Conservation (phyloP, 1,140 invertebrate species). For the Agraylea sexmaculata region DNA sequence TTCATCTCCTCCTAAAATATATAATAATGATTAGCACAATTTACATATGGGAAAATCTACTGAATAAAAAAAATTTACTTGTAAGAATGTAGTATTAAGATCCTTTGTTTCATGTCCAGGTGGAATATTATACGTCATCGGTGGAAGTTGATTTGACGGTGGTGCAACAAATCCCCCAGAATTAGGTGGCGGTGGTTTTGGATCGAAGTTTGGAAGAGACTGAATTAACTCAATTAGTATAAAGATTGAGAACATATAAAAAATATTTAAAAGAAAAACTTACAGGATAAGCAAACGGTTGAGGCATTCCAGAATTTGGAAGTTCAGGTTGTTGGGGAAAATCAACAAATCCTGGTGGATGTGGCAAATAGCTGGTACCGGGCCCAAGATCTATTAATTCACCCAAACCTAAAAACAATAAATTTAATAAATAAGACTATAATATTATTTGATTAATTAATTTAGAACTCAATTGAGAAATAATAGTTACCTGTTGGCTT, state of each 20-base stretch:
- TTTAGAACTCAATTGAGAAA: background rate
- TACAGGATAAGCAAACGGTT: slow-evolving; percentile 48
- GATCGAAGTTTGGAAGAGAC: slow-evolving; percentile 6
- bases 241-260: slow-evolving; percentile 3
- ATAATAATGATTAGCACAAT: background rate
- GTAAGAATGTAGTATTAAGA: slow-evolving; percentile 47
- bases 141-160: slow-evolving; percentile 35
- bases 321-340: slow-evolving; percentile 56
- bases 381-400: slow-evolving; percentile 69
- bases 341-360: slow-evolving; percentile 69
- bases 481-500: slow-evolving; percentile 21
- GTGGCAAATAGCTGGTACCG: slow-evolving; percentile 48
- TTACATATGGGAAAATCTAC: background rate
- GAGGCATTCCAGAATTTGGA: slow-evolving; percentile 33
- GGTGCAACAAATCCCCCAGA: slow-evolving; percentile 42
- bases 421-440: slow-evolving; percentile 3
- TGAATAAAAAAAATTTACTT: slow-evolving; percentile 28
- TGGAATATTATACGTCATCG: slow-evolving; percentile 63
- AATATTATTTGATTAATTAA: background rate
- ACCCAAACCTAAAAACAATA: slow-evolving; percentile 42
- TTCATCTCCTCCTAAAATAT: slow-evolving; percentile 37
- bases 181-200: slow-evolving; percentile 36
- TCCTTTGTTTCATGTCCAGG: slow-evolving; percentile 44
- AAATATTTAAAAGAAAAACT: slow-evolving; percentile 21
- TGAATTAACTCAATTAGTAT: slow-evolving; percentile 9